Percentiles rank a stretch among this genome's conserved stretches.
These are phyloP conservation scores for Camponotus fellah DNA, from an alignment of 2,888 invertebrate species.

Conservation along the genomic window DNA sequence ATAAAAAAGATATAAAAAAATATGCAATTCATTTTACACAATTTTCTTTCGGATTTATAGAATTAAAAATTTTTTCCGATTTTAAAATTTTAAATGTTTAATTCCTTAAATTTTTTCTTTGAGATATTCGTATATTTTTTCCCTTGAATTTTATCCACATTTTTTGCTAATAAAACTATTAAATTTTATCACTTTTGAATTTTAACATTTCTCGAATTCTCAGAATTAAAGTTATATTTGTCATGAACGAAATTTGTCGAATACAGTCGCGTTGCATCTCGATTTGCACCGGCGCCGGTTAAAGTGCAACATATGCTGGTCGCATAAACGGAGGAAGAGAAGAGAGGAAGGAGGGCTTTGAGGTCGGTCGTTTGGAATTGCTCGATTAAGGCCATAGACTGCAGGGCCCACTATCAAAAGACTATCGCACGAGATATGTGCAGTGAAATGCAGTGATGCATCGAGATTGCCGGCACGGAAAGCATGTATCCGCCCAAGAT, in stretches of 20 bases:
- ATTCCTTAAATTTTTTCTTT: not conserved
- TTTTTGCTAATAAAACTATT: not conserved
- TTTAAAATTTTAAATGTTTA: constrained; percentile 4
- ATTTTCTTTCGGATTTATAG: not conserved
- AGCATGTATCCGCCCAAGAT: constrained; percentile 30
- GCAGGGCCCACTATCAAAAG: constrained; percentile 57
- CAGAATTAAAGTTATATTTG: constrained; percentile 12
- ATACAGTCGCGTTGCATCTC: constrained; percentile 25
- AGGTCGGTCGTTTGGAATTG: constrained; percentile 76
- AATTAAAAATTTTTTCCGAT: not conserved
- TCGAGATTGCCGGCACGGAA: constrained; percentile 13
- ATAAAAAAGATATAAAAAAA: not conserved
- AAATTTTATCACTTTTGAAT: constrained; percentile 4
- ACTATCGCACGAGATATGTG: constrained; percentile 53
- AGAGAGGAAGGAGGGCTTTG: constrained; percentile 68
- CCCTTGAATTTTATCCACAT: constrained; percentile 16
- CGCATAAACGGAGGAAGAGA: constrained; percentile 51
- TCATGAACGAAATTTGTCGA: constrained; percentile 23
- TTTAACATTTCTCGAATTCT: constrained; percentile 28
- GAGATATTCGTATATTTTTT: not conserved
- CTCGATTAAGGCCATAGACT: constrained; percentile 77
- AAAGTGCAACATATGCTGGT: constrained; percentile 60
- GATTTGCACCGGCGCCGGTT: constrained; percentile 41
- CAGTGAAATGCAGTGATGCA: constrained; percentile 45
- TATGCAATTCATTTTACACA: not conserved